phyloP scores from a whole-genome alignment of 53 echinoderm and acorn worm genomes.

The Antedon mediterranea region DNA sequence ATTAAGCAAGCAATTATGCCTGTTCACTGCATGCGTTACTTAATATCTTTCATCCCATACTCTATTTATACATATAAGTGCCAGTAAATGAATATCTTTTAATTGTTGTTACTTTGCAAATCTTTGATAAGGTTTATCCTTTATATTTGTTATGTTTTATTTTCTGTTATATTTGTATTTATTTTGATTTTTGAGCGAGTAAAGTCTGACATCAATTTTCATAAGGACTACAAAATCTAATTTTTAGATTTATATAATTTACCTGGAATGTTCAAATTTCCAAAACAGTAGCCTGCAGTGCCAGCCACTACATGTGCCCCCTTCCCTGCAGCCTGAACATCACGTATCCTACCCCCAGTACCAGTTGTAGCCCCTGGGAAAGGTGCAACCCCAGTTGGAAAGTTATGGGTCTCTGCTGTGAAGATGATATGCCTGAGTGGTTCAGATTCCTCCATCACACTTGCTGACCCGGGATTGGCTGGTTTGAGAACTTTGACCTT shows the following conservation, averaged over 20 bases:
- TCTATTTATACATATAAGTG: no score
- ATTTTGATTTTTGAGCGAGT: no score
- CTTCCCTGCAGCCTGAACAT: slow-evolving; percentile 74
- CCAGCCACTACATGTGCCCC: slow-evolving; percentile 96
- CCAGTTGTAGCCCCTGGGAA: slow-evolving; percentile 96
- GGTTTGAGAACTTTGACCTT: slow-evolving; percentile 41
- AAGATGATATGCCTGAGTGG: slow-evolving; percentile 73
- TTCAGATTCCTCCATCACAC: slow-evolving; percentile 17
- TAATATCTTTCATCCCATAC: no score
- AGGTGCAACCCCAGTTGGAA: slow-evolving; percentile 93
- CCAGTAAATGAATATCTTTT: no score
- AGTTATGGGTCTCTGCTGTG: slow-evolving; percentile 98
- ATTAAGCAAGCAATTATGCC: no score
- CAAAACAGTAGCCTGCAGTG: slow-evolving; percentile 94
- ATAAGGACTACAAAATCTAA: no score
- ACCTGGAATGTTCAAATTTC: slow-evolving; percentile 90
- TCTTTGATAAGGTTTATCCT: no score
- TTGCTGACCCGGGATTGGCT: slow-evolving; percentile 29
- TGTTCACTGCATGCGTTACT: no score
- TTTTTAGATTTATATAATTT: neutral
- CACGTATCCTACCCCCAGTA: slow-evolving; percentile 84
- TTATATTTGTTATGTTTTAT: no score
- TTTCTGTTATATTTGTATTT: no score
- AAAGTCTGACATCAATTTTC: no score
- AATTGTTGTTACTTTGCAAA: no score